phyloP scores from a whole-genome alignment of 2,113 vertebrate species.

The Lasiurus borealis region DNA sequence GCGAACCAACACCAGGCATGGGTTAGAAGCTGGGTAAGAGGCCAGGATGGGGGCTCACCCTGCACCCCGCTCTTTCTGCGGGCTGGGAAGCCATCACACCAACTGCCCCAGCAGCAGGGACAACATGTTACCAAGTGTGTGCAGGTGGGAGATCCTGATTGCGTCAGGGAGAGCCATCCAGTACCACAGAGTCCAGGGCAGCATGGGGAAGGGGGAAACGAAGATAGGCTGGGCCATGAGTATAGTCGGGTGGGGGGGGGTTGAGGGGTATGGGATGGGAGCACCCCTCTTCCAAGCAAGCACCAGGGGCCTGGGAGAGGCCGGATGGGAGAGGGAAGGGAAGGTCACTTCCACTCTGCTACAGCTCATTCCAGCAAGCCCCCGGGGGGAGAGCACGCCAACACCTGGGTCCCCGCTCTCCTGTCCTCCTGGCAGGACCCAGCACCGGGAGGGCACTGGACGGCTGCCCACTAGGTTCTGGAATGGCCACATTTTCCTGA shows the following conservation, averaged over 20 bases:
- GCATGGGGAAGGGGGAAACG: accelerated
- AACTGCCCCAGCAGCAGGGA: not conserved
- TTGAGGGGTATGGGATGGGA: accelerated
- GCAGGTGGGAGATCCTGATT: not conserved
- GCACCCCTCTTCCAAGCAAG: not conserved
- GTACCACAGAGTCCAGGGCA: accelerated
- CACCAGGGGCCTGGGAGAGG: not conserved
- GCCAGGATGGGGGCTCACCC: not conserved
- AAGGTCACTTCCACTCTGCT: not conserved
- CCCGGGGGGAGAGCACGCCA: not conserved
- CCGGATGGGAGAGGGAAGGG: not conserved
- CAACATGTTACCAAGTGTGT: accelerated
- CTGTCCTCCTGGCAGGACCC: not conserved
- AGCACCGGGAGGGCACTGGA: not conserved
- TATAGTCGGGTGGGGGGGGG: too few species aligned
- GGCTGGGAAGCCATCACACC: not conserved
- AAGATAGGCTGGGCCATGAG: not conserved
- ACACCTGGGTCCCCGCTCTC: not conserved
- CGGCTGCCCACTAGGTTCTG: not conserved
- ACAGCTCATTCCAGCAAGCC: not conserved
- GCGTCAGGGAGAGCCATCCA: not conserved
- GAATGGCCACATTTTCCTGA: not conserved
- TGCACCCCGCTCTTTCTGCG: not conserved
- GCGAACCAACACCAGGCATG: too few species aligned
- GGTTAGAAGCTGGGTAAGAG: not conserved